These are phyloP conservation scores for Drosophila anceps DNA, from an alignment of 2,888 invertebrate species.

Conservation along the genomic window DNA sequence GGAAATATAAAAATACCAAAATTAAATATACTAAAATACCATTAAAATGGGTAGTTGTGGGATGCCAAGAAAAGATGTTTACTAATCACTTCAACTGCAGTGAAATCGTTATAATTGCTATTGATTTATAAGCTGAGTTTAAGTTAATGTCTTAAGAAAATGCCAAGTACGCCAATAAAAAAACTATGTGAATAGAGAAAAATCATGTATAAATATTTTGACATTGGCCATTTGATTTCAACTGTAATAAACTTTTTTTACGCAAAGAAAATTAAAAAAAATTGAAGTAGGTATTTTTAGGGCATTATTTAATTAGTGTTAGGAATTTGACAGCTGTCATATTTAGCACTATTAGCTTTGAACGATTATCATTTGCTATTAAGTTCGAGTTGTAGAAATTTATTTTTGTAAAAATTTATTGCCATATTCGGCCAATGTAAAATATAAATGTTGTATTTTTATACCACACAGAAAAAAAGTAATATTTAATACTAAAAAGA, in stretches of 20 bases:
- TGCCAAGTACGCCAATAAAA: neutral
- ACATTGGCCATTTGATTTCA: too few relatives aligned
- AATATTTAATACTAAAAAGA: neutral
- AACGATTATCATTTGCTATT: too few relatives aligned
- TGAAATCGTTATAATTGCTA: neutral
- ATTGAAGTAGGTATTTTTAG: neutral
- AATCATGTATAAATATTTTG: neutral
- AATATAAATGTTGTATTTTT: neutral
- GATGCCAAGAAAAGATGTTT: too few relatives aligned
- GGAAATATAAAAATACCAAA: slow-evolving; percentile 19
- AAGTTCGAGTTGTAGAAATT: too few relatives aligned
- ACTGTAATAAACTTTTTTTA: too few relatives aligned
- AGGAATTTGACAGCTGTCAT: too few relatives aligned
- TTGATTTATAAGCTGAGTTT: neutral
- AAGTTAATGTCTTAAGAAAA: neutral
- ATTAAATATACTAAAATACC: neutral
- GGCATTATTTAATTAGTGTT: too few relatives aligned
- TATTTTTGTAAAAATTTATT: too few relatives aligned
- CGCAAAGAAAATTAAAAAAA: neutral
- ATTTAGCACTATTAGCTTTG: too few relatives aligned
- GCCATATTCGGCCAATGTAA: too few relatives aligned
- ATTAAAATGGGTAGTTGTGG: neutral
- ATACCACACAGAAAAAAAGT: too few relatives aligned
- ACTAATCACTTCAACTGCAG: neutral
- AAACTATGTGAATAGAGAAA: neutral